Conservation (phyloP, 1,140 invertebrate species). For the Scaptomyza pallida region DNA sequence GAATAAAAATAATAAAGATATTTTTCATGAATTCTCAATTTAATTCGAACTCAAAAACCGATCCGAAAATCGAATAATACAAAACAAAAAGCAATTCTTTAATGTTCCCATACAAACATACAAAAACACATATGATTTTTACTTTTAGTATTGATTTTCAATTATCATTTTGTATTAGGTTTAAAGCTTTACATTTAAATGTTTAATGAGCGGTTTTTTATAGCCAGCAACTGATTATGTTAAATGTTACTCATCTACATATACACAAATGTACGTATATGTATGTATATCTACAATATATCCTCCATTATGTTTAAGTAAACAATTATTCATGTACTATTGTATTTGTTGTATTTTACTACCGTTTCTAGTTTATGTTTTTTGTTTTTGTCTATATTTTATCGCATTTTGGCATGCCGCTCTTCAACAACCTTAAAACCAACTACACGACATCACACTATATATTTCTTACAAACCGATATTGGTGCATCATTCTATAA, state of each 20-base stretch:
- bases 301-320: conserved; percentile 38
- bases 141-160: conserved; percentile 62
- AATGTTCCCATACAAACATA: conserved; percentile 13
- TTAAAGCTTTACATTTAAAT: conserved; percentile 77
- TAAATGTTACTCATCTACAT: conserved; percentile 47
- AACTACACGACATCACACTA: neutral
- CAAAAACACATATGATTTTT: conserved; percentile 22
- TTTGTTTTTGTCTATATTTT: conserved; percentile 67
- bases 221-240: conserved; percentile 49
- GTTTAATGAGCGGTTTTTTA: conserved; percentile 48
- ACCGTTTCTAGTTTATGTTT: conserved; percentile 75
- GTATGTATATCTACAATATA: conserved; percentile 19
- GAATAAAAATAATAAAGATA: neutral
- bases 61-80: conserved; percentile 12
- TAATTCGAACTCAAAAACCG: no score
- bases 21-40: neutral
- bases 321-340: conserved; percentile 10
- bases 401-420: conserved; percentile 41
- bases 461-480: neutral
- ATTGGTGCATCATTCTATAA: neutral
- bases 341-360: conserved; percentile 27
- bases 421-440: neutral
- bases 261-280: no score
- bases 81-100: conserved; percentile 22
- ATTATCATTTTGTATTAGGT: conserved; percentile 75